Base-by-base conservation (phyloP, 2,797 vertebrate species). In the Phalanger gymnotis region DNA sequence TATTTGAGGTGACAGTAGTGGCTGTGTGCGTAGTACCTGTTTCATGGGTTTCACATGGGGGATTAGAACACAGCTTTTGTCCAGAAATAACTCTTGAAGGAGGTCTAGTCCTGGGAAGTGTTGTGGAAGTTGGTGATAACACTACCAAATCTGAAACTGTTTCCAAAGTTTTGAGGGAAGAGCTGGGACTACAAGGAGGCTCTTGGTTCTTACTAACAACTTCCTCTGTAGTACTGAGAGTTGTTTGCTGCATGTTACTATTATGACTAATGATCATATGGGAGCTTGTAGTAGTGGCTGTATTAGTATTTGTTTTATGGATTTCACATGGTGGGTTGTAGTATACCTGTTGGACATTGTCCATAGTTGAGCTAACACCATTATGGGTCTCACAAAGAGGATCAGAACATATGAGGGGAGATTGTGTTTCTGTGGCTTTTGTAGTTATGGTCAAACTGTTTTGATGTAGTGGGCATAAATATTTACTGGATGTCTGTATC, bases 31-130 rank as follows among this genome's bases (percentile, higher is more conserved):
- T 99, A 34, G 99, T 99, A 0, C 98, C 98, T 0, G 99, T 99
- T 90, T 99, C 99, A 0, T 99, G 99, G 0, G 98, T 99, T 97
- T 99, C 99, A 3, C 98, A 99, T 0, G 99, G 99, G 0, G 99
- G 98, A 93, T 99, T 99, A 90, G 98, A 98, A 94, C 99, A 99
- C 3, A 98, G 96, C 90, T 96, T 98, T 58, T 98, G 98, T 0
- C 98, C 97, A 0, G 98, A 97, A 61, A 95, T 96, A 13, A 94
- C 54, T 95, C 97, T 92, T 66, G 96, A 61, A 0, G 96, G n/a
- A 3, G 94, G 40, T 5, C 90, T 93, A 28, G 5, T 30, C 28
- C 56, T 30, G 5, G 27, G 56, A 94, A 30, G 4, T 19, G 28
- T 30, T 56, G 95, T 97, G 10, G 98, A 97, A 0, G 98, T 93